Conservation (phyloP, 2,888 invertebrate species). For the Exocentrus adspersus region DNA sequence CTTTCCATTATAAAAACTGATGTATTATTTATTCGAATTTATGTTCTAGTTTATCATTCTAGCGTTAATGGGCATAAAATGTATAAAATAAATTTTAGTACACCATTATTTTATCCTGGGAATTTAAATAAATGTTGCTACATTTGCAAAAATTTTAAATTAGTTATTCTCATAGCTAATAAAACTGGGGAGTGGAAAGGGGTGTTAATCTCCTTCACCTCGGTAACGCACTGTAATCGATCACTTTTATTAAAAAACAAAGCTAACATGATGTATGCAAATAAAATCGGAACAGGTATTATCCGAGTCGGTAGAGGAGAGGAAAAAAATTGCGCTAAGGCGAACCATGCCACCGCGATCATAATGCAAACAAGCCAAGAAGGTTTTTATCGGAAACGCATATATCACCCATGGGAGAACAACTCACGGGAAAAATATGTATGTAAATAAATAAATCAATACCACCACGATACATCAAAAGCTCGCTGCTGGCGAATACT, state of each 20-base stretch:
- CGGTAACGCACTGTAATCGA: no score
- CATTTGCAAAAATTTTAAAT: no score
- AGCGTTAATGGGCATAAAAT: no score
- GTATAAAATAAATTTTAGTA: no score
- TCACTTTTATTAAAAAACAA: slow-evolving; percentile 8
- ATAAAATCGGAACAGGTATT: slow-evolving; percentile 20
- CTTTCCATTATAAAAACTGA: no score
- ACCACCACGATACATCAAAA: slow-evolving; percentile 32
- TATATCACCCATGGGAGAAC: slow-evolving; percentile 42
- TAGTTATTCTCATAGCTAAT: no score
- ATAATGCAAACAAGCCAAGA: slow-evolving; percentile 32
- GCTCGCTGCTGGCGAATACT: slow-evolving; percentile 26
- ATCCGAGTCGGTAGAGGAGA: slow-evolving; percentile 7
- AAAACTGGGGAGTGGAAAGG: no score
- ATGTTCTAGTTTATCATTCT: no score
- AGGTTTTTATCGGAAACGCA: slow-evolving; percentile 37
- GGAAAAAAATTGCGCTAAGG: slow-evolving; percentile 8
- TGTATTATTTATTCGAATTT: no score
- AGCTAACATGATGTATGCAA: slow-evolving; percentile 14
- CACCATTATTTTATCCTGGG: no score
- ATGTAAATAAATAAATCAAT: slow-evolving; percentile 45
- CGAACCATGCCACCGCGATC: slow-evolving; percentile 18
- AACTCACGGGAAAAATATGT: slow-evolving; percentile 44
- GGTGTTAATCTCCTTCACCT: background rate
- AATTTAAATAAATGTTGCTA: no score